Percentiles rank a stretch among this genome's conserved stretches.
Conservation (phyloP, 2,113 vertebrate species). For the Apteryx mantelli region DNA sequence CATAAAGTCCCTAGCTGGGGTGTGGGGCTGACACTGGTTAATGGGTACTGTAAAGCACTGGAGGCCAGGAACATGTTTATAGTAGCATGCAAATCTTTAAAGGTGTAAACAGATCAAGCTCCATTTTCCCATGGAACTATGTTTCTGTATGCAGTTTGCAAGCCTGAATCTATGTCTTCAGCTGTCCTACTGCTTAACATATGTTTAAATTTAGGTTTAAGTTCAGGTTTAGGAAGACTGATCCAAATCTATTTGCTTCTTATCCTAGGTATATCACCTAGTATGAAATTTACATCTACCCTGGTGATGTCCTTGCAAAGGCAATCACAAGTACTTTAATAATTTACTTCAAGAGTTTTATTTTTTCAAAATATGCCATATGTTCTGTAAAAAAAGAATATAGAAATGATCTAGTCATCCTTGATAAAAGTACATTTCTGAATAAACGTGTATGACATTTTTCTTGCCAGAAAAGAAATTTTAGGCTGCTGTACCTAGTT, state of each 20-base stretch:
- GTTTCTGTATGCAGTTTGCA: background rate
- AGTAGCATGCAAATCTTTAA: background rate
- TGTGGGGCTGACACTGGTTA: background rate
- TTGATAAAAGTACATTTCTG: background rate
- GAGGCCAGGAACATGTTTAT: background rate
- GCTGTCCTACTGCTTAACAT: rapidly evolving
- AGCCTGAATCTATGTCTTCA: background rate
- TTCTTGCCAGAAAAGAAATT: background rate
- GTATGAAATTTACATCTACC: background rate
- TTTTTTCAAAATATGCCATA: background rate
- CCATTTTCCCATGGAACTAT: background rate
- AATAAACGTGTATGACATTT: background rate
- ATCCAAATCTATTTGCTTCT: background rate
- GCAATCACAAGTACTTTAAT: background rate
- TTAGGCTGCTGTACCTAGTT: background rate
- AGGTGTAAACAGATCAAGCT: background rate
- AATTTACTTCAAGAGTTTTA: background rate
- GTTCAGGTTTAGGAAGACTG: background rate
- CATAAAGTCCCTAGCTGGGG: background rate
- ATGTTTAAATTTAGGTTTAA: background rate
- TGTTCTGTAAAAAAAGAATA: background rate
- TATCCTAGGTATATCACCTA: background rate
- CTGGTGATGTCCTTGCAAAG: background rate
- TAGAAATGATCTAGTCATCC: background rate
- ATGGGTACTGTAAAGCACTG: background rate